Evolutionary conservation across 2,888 invertebrate genomes (phyloP), one percentile per base, ranked within the genome.

Genomic region (Eupithecia subumbrata): DNA sequence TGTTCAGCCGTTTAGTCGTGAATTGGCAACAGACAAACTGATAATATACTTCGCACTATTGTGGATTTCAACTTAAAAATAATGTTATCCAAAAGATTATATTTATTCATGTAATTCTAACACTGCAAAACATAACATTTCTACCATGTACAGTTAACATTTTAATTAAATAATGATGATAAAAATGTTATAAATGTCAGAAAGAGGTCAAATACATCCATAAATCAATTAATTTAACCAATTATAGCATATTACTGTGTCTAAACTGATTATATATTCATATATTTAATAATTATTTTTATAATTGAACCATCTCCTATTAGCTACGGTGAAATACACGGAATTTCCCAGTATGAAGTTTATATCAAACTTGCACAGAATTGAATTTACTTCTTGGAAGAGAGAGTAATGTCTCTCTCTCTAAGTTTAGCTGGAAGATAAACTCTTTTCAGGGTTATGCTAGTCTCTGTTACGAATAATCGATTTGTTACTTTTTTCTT

Each of bases 141-240:
- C 56, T 48, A n/a, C 48, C 18, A n/a, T 11, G 56, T 12, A 69
- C 37, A 70, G 16, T 25, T 14, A 52, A 69, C n/a, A 22, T 22
- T 56, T 56, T 56, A 56, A 56, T 56, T 56, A 56, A 69, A 74
- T 69, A 74, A 72, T 68, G 69, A 60, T 72, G 67, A 80, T 79
- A 74, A 75, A 76, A 78, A 25, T 9, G 69, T 76, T 56, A 52
- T 74, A 74, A 79, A 72, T 56, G 72, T 80, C 76, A 71, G 71
- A 56, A 22, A 56, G 22, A 56, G 56, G n/a, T 11, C 56, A 56
- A 56, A 30, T 63, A 63, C 1, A 63, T 63, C 30, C 74, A 74
- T 80, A 79, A 79, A 80, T 82, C 80, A 79, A 78, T 77, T 78
- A 69, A 77, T 56, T 70, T 45, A 70, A 63, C 72, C 73, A 76